Evolutionary conservation across 2,888 invertebrate species (phyloP).

Genomic region (Daptonema setosum): DNA sequence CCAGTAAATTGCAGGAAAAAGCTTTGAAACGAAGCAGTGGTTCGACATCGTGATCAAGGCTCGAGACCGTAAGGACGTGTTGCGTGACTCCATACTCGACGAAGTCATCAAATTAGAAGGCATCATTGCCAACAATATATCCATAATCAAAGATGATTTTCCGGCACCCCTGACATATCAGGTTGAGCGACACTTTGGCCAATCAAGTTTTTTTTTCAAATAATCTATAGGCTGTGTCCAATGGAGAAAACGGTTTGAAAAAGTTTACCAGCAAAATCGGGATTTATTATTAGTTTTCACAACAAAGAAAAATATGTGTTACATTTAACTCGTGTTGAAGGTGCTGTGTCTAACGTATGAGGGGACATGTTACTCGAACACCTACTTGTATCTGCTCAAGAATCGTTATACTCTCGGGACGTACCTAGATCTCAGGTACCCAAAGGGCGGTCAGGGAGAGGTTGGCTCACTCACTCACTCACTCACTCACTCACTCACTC

Average conservation of each 20-base stretch:
- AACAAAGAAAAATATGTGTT: no score
- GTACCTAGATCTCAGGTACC: background rate
- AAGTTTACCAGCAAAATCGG: no score
- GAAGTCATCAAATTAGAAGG: background rate
- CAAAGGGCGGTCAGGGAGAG: conserved; percentile 14
- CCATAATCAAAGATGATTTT: background rate
- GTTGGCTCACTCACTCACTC: conserved; percentile 16
- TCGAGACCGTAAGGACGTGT: background rate
- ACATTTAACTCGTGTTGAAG: no score
- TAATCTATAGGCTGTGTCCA: no score
- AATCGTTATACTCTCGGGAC: conserved; percentile 13
- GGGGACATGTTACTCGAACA: conserved; percentile 23
- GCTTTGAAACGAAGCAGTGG: background rate
- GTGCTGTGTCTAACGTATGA: conserved; percentile 41
- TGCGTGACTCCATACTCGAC: background rate
- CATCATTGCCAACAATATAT: background rate
- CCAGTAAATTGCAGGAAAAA: background rate
- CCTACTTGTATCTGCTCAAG: conserved; percentile 32
- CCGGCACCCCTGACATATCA: background rate
- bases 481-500: no score
- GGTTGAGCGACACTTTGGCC: no score
- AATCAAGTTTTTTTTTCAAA: no score
- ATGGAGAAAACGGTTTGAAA: no score
- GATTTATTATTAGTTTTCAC: background rate
- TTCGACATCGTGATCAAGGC: background rate